Base-by-base conservation (phyloP, 2,113 vertebrate genomes). In the Hucho hucho region DNA sequence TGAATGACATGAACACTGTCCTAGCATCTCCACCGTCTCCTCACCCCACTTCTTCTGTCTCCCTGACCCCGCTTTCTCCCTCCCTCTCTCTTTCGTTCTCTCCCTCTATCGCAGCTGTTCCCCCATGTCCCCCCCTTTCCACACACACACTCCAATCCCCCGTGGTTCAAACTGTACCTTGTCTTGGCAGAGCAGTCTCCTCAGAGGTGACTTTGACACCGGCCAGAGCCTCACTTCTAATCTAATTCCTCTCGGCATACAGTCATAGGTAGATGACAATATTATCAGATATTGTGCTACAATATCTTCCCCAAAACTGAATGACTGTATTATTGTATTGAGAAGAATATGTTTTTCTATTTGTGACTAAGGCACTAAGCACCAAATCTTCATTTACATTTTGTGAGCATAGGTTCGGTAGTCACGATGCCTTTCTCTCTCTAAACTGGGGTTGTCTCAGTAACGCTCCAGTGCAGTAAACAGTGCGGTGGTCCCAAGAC, bases 171-270 rank as follows among this genome's bases (percentile, higher is more conserved):
- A 83, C 82, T 86, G 81, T 81, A 83, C 82, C 82, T 74, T 22
- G 76, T 87, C 79, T 89, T 91, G 91, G 87, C 89, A 83, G 77
- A 64, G 47, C 82, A 22, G 74, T 82, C 82, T 91, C 87, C 88
- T 90, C 87, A 87, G 85, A 90, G 89, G 89, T 92, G 92, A 91
- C 91, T 90, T 91, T 93, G 93, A 93, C 86, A 79, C 87, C 79
- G 83, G 73, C 85, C 86, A 91, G 85, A 83, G 79, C 87, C 82
- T 86, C 69, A 76, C 77, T 78, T 85, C 81, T 86, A 87, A 89
- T 7, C 9, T 16, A 28, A 28, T 1, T 22, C 32, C 14, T 6
- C 43, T 46, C 56, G 4, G 49, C 49, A 29, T 4, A 67, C 29
- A 32, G 59, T 20, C n/a, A 22, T 24, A 24, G 5, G 16, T 22